Conservation (phyloP, 2,888 invertebrate species). For the Trilocha varians region DNA sequence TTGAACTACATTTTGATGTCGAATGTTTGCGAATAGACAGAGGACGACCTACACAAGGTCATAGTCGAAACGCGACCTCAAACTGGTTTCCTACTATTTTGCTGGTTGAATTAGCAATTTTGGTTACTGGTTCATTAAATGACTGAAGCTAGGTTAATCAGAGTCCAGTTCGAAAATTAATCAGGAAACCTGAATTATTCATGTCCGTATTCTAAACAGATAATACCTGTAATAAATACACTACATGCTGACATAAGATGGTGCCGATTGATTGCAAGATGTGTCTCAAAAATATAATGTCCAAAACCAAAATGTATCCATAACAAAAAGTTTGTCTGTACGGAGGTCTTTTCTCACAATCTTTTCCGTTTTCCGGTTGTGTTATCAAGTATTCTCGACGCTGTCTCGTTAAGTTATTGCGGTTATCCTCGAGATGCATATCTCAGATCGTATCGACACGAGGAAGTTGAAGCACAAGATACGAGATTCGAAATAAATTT, state of each 20-base stretch:
- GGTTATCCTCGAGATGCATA: constrained; percentile 1
- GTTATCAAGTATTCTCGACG: neutral
- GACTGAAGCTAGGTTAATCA: neutral
- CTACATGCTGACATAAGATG: no score
- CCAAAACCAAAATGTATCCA: no score
- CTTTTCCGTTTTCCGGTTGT: constrained; percentile 16
- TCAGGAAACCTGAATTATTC: no score
- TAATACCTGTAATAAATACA: no score
- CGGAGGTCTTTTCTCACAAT: neutral
- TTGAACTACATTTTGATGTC: constrained; percentile 62
- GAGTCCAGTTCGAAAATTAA: no score
- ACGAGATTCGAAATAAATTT: neutral
- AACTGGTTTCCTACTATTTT: constrained; percentile 22
- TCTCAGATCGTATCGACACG: neutral
- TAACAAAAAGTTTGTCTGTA: no score
- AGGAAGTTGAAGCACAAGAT: neutral
- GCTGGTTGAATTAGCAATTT: constrained; percentile 20
- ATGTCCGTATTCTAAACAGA: no score
- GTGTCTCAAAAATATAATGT: no score
- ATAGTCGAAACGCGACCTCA: constrained; percentile 27
- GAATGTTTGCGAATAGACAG: constrained; percentile 50
- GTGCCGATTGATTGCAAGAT: no score
- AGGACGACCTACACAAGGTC: constrained; percentile 61
- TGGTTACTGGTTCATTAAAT: constrained; percentile 4
- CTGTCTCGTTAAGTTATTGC: neutral